A percentile compares a stretch with the other conserved stretches of the same genome.
phyloP scores from a whole-genome alignment of 2,888 invertebrate species.

The Plagodis dolabraria region DNA sequence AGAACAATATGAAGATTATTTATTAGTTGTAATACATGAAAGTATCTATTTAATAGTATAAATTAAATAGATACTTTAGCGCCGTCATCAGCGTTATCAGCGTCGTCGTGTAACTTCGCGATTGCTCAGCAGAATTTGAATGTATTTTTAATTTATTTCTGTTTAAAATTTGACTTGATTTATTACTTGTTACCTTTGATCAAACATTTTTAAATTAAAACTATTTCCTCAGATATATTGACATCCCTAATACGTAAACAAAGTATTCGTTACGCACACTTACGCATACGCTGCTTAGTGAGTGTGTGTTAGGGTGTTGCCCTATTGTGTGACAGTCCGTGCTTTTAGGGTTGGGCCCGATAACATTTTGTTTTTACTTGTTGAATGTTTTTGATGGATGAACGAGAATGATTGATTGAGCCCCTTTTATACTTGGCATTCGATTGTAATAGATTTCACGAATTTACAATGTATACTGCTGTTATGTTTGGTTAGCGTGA shows the following conservation, averaged over 20 bases:
- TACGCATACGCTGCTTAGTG: conserved; percentile 34
- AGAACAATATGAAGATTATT: too few relatives aligned
- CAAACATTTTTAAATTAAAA: too few relatives aligned
- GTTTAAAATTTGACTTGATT: too few relatives aligned
- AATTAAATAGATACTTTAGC: too few relatives aligned
- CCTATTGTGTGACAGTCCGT: conserved; percentile 59
- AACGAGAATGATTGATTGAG: conserved; percentile 76
- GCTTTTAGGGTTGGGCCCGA: conserved; percentile 61
- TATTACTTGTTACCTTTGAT: too few relatives aligned
- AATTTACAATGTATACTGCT: conserved; percentile 41
- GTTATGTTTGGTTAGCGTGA: conserved; percentile 45
- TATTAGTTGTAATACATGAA: too few relatives aligned
- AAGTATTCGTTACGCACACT: conserved; percentile 34
- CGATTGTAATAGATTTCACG: conserved; percentile 67
- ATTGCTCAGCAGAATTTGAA: too few relatives aligned
- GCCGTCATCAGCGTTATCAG: too few relatives aligned
- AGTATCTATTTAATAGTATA: too few relatives aligned
- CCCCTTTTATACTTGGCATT: conserved; percentile 60
- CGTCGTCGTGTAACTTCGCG: too few relatives aligned
- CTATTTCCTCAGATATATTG: neutral
- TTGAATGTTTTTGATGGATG: conserved; percentile 82
- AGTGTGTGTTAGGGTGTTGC: conserved; percentile 62
- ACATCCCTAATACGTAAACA: conserved; percentile 11
- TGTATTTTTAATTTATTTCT: too few relatives aligned
- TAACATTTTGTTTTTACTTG: conserved; percentile 84